Base-by-base conservation (phyloP, 1,140 invertebrate species). In the Halictus rubicundus region DNA sequence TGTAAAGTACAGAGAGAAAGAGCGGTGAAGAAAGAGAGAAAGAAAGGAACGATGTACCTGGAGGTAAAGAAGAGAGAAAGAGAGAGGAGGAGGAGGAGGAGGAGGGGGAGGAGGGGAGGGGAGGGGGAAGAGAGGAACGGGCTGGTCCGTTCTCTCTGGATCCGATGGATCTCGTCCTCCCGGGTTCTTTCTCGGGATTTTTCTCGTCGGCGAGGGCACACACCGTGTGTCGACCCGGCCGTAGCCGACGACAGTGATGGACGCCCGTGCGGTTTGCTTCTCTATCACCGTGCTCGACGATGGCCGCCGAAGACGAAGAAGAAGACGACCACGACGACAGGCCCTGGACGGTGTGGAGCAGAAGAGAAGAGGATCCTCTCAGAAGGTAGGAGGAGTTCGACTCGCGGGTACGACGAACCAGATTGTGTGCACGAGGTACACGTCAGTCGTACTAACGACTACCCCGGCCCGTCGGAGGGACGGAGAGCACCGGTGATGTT, bases 371-470 rank as follows among this genome's bases (percentile, higher is more conserved):
- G 3, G 32, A 32, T 32, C 32, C 32, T 32, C 32, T 32, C 32
- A 5, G 32, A 32, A 32, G 65, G 74, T 61, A 78, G 71, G 77
- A 70, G 57, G 68, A 69, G 73, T 74, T 74, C 70, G 68, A 49
- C 27, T 57, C 46, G 77, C 64, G 78, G 49, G 82, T 75, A 84
- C 80, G 70, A 76, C 80, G 85, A 88, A 87, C 86, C 87, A 91
- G 89, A 90, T 91, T 88, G 89, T 88, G 86, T 86, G 84, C 86
- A 80, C 84, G 84, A 90, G 88, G 81, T 90, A 89, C 87, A 90
- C 89, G 89, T 89, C 85, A 88, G 77, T 88, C 87, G 85, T 89
- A 91, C 87, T 91, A 91, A 91, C 90, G 88, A 89, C 83, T 88
- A 64, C 80, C 46, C 68, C 39, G 57, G 25, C 23, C 60, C 39